Base-by-base conservation (phyloP, 2,113 vertebrate genomes). In the Eptesicus fuscus region DNA sequence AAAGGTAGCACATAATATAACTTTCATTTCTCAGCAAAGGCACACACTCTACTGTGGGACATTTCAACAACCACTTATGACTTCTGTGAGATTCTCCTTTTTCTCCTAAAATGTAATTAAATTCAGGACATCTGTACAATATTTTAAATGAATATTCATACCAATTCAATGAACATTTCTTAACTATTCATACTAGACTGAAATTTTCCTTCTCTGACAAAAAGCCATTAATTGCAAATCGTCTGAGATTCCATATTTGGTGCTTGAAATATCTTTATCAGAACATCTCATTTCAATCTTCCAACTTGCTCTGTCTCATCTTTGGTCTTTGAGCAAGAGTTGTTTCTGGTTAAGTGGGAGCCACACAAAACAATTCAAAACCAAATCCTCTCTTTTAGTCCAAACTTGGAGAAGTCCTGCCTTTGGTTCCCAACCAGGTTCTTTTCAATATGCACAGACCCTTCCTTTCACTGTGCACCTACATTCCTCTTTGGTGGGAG, bases 1-100 rank as follows among this genome's bases (percentile, higher is more conserved):
- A 96, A 96, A 98, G 97, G 88, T 84, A 89, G 70, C 97, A 96
- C 92, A 2, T 94, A 76, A 90, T 96, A 91, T 84, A 96, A 97
- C 95, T 96, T 96, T 96, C 94, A 90, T 94, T 97, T 96, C 86
- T 89, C 67, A 51, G 89, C 70, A 91, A 71, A 96, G 76, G 40
- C 89, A 69, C 51, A 76, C 86, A 49, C 42, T 96, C 59, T 67
- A 37, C 84, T 18, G 67, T 70, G 83, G 77, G 89, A 67, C 49
- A 89, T 95, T 97, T 95, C 96, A 96, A 28, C 95, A 95, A 89
- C 88, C 1, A 2, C 82, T 88, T 83, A 96, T 47, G 91, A 88
- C 90, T 96, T 88, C 80, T 91, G 78, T 59, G 69, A 67, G 70
- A 63, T 67, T 92, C 79, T 56, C 37, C 40, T 51, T 95, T 89